Base-by-base conservation (phyloP, 2,888 invertebrate species). In the Homarus gammarus region DNA sequence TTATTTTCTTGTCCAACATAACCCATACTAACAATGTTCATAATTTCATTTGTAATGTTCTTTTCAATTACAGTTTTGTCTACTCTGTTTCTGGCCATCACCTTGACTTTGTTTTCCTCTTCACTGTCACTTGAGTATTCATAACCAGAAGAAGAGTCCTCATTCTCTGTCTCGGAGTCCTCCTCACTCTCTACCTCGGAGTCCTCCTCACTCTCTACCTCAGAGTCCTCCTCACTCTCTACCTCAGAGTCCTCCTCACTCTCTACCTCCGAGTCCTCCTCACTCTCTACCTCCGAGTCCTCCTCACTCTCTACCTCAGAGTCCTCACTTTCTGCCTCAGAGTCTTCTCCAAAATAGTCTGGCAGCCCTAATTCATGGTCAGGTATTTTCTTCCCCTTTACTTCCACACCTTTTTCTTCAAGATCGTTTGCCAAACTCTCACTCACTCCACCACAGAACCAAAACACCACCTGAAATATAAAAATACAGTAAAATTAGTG, bases 361-460 rank as follows among this genome's bases (percentile, higher is more conserved):
- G 88, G 85, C 33, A 89, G 79, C 33, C 88, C 91, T 10, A 91
- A 56, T 15, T 88, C 85, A 27, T 81, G 38, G 61, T 88, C 84
- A 1, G 77, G 73, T 36, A 88, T 91, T n/a, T 79, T 81, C 51
- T 72, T 36, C 31, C 91, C 91, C 22, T 56, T 72, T 2, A 91
- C 85, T 18, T 40, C 36, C 36, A 85, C 85, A 68, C 91, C 85
- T 51, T 75, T 73, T 0, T 81, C 81, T 64, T 88, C 81, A 56
- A 91, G 68, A 61, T 73, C 51, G 12, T 27, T 75, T n/a, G 88
- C 82, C 18, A 91, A 49, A 18, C 88, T 73, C 83, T 91, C 91
- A 64, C 91, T 91, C 27, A 91, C 88, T 18, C 91, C 91, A 85
- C 78, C 82, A 38, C 73, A 68, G 64, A 91, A 91, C 88, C 88